Conservation (phyloP, 2,888 invertebrate genomes). For the Synergus gifuensis region DNA sequence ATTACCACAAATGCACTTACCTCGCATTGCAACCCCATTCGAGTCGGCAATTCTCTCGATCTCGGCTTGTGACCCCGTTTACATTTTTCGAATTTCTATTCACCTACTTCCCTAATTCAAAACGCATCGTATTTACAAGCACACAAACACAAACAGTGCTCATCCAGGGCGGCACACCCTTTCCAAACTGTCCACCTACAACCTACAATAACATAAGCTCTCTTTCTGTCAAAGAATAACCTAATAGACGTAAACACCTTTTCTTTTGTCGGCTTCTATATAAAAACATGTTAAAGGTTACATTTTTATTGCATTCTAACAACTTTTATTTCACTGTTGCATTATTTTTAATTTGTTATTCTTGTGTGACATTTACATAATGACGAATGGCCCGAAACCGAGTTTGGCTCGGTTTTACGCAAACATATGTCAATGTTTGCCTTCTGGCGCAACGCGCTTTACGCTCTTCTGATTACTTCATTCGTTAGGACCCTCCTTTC, state of each 20-base stretch:
- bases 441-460: conserved; percentile 70
- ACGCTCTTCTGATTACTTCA: conserved; percentile 70
- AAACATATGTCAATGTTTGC: conserved; percentile 76
- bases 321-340: background rate
- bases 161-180: conserved; percentile 13
- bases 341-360: background rate
- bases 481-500: conserved; percentile 51
- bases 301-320: background rate
- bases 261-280: conserved; percentile 44
- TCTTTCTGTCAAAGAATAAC: conserved; percentile 21
- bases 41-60: conserved; percentile 7
- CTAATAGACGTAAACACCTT: conserved; percentile 23
- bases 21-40: conserved; percentile 41
- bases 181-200: conserved; percentile 41
- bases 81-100: conserved; percentile 33
- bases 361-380: background rate
- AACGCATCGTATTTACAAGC: conserved; percentile 17
- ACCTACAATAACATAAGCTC: conserved; percentile 20
- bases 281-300: background rate
- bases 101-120: conserved; percentile 34
- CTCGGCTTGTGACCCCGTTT: conserved; percentile 33
- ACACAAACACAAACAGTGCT: conserved; percentile 6
- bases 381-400: conserved; percentile 19
- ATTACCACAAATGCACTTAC: conserved; percentile 73
- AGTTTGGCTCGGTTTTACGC: conserved; percentile 62